These are phyloP conservation scores for Odontocolon sp. DNA, from an alignment of 2,888 invertebrate species.

Conservation along the genomic window DNA sequence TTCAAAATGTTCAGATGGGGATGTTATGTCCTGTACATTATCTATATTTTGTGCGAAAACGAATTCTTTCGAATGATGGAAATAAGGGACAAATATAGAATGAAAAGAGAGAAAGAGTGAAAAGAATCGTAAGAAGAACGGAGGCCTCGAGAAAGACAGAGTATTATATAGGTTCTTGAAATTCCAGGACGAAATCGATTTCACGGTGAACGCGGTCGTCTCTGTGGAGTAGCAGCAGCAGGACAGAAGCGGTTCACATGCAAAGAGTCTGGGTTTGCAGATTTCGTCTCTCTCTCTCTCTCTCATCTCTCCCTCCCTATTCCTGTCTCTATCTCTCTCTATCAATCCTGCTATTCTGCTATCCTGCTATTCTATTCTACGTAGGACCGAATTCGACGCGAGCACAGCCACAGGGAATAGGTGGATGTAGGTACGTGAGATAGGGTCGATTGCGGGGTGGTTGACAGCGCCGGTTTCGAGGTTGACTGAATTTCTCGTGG, in stretches of 20 bases:
- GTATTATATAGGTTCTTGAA: constrained; percentile 42
- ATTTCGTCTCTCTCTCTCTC: constrained; percentile 29
- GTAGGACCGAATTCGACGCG: constrained; percentile 53
- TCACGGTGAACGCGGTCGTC: constrained; percentile 67
- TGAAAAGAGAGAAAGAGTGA: constrained; percentile 18
- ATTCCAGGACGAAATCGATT: constrained; percentile 67
- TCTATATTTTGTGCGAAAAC: not conserved
- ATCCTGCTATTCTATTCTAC: too few relatives aligned
- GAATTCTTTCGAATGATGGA: not conserved
- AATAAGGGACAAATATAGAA: constrained; percentile 12
- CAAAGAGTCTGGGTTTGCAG: constrained; percentile 35
- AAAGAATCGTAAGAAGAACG: not conserved
- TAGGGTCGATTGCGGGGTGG: constrained; percentile 63
- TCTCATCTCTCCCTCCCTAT: constrained; percentile 40
- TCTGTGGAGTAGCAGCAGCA: constrained; percentile 41
- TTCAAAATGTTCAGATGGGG: too few relatives aligned
- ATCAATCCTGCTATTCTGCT: too few relatives aligned
- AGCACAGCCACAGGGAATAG: constrained; percentile 37
- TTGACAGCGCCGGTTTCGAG: constrained; percentile 69
- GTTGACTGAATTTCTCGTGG: constrained; percentile 71
- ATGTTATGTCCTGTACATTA: not conserved
- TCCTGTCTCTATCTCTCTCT: constrained; percentile 29
- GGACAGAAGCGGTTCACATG: constrained; percentile 20
- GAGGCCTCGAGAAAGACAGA: too few relatives aligned
- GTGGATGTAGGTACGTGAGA: constrained; percentile 44